Conservation (phyloP, 1,140 invertebrate species). For the Lordiphosa mommai region DNA sequence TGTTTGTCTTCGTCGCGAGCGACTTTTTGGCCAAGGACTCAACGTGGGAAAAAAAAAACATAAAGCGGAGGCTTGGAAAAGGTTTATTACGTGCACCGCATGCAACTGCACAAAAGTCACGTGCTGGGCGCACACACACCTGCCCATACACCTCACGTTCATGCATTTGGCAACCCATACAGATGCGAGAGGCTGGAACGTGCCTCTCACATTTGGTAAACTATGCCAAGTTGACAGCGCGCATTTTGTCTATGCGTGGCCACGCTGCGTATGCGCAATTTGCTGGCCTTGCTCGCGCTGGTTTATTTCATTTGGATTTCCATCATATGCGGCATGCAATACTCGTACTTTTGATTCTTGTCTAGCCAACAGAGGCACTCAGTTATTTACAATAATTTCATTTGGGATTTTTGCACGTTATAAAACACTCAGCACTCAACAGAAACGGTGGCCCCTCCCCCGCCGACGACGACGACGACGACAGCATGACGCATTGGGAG, state of each 20-base stretch:
- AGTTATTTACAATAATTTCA: conserved; percentile 58
- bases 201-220: conserved; percentile 57
- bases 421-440: conserved; percentile 65
- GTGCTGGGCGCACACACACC: conserved; percentile 40
- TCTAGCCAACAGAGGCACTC: conserved; percentile 5
- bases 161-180: conserved; percentile 28
- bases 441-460: conserved; percentile 15
- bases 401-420: conserved; percentile 63
- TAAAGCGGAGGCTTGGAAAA: conserved; percentile 7
- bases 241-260: conserved; percentile 47
- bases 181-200: conserved; percentile 47
- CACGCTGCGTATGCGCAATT: conserved; percentile 70
- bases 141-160: conserved; percentile 14
- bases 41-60: not conserved
- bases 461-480: too few species aligned
- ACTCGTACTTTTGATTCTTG: conserved; percentile 29
- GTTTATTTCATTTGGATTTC: conserved; percentile 30
- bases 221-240: conserved; percentile 69
- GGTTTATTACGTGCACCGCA: conserved; percentile 70
- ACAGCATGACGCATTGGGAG: conserved; percentile 59
- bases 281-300: conserved; percentile 25
- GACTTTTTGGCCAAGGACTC: conserved; percentile 67
- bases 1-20: conserved; percentile 67
- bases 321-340: conserved; percentile 7
- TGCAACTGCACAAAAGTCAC: conserved; percentile 75